phyloP scores from a whole-genome alignment of 2,888 invertebrate genomes.

The Epicampocera succincta region DNA sequence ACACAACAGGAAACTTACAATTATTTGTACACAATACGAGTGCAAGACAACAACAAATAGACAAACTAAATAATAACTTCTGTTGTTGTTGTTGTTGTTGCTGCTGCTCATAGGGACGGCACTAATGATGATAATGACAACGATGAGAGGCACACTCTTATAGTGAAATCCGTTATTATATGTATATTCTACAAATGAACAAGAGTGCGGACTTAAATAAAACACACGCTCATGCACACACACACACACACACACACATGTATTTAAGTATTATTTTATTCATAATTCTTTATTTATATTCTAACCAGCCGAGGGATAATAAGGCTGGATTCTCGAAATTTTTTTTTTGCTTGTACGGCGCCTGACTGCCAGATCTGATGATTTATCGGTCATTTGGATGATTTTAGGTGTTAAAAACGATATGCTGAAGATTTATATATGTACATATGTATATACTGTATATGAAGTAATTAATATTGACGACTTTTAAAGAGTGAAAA shows the following conservation, averaged over 20 bases:
- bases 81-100: slow-evolving; percentile 16
- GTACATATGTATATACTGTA: too few species aligned
- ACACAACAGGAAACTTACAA: slow-evolving; percentile 13
- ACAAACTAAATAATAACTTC: slow-evolving; percentile 7
- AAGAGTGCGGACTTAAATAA: slow-evolving; percentile 52
- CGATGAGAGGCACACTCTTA: slow-evolving; percentile 41
- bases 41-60: slow-evolving; percentile 1
- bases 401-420: too few species aligned
- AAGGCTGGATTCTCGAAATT: too few species aligned
- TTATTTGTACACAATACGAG: slow-evolving; percentile 30
- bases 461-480: too few species aligned
- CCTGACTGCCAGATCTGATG: too few species aligned
- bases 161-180: slow-evolving; percentile 60
- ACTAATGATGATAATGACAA: slow-evolving; percentile 28
- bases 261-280: neutral
- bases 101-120: slow-evolving; percentile 40
- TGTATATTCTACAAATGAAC: slow-evolving; percentile 54
- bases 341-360: too few species aligned
- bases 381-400: too few species aligned
- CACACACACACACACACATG: neutral
- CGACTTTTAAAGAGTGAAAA: too few species aligned
- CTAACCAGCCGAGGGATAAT: too few species aligned
- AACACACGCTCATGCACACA: neutral
- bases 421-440: too few species aligned
- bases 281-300: neutral